These are phyloP conservation scores for Peromyscus eremicus DNA, from an alignment of 2,797 vertebrate genomes.

Conservation along the genomic window DNA sequence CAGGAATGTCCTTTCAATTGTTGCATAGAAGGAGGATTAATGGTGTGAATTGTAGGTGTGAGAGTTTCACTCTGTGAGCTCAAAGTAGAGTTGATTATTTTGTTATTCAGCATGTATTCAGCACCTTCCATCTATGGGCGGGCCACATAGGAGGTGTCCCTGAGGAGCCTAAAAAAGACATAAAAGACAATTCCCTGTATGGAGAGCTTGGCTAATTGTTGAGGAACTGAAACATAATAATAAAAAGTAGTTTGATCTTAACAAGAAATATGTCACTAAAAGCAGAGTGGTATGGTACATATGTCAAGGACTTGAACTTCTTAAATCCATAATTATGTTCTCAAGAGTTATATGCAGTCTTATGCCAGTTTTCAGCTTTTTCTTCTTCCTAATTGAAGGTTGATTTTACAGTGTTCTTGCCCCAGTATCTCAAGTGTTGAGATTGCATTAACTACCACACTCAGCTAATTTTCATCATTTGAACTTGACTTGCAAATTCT, in stretches of 20 bases:
- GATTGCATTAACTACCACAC: not conserved
- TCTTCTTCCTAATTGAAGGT: not conserved
- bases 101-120: constrained; percentile 72
- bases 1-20: constrained; percentile 76
- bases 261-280: constrained; percentile 30
- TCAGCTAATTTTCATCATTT: constrained; percentile 36
- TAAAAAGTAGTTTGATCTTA: constrained; percentile 68
- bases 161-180: constrained; percentile 53
- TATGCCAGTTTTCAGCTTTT: constrained; percentile 50
- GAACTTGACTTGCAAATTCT: constrained; percentile 51
- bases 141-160: constrained; percentile 34
- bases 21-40: constrained; percentile 53
- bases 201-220: constrained; percentile 37
- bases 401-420: not conserved
- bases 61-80: constrained; percentile 55
- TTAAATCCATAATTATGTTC: constrained; percentile 51
- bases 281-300: constrained; percentile 38
- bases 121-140: constrained; percentile 16
- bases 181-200: constrained; percentile 17
- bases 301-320: constrained; percentile 53
- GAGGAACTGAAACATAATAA: constrained; percentile 69
- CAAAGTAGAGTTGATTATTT: constrained; percentile 73
- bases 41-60: constrained; percentile 74
- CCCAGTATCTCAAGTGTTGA: not conserved
- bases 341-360: constrained; percentile 28